Percentiles rank a stretch among this genome's conserved stretches.
Evolutionary conservation across 2,113 vertebrate genomes (phyloP).

Genomic region (Platichthys flesus): DNA sequence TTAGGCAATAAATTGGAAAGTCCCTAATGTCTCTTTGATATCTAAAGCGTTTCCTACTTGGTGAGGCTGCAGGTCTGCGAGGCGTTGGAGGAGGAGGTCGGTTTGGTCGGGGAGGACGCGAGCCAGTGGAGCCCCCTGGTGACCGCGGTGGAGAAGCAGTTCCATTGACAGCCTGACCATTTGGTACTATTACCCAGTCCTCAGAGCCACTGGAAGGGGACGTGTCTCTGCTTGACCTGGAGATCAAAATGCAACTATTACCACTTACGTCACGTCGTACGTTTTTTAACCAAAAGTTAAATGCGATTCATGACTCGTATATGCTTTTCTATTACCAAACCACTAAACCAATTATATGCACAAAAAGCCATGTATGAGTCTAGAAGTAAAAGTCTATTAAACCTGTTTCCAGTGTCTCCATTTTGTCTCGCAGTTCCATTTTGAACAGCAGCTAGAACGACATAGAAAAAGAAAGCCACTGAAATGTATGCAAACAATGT

Average conservation of each 20-base stretch:
- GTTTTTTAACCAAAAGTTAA: neutral
- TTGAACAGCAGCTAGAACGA: constrained; percentile 79
- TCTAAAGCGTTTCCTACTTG: constrained; percentile 73
- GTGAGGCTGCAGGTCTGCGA: constrained; percentile 79
- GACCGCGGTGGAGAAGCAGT: constrained; percentile 85
- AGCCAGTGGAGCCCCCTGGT: constrained; percentile 84
- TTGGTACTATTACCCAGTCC: constrained; percentile 83
- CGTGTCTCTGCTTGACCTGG: constrained; percentile 84
- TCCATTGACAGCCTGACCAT: constrained; percentile 80
- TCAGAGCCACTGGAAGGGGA: constrained; percentile 86
- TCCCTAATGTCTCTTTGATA: neutral
- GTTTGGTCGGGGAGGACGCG: constrained; percentile 87
- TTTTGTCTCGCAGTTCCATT: constrained; percentile 83
- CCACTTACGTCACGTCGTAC: neutral
- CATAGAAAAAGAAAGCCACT: neutral
- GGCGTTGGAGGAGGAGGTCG: constrained; percentile 88
- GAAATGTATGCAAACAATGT: too few species aligned
- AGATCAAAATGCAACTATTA: constrained; percentile 3
- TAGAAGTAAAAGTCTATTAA: constrained; percentile 8
- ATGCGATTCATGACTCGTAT: neutral
- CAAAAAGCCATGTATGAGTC: neutral
- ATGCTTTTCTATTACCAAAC: neutral
- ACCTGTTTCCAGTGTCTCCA: constrained; percentile 78
- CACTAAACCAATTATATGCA: neutral
- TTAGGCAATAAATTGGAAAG: neutral